A percentile compares a stretch with the other conserved stretches of the same genome.
Evolutionary conservation across 2,888 invertebrate species (phyloP).

Genomic region (Andrena bicolor): DNA sequence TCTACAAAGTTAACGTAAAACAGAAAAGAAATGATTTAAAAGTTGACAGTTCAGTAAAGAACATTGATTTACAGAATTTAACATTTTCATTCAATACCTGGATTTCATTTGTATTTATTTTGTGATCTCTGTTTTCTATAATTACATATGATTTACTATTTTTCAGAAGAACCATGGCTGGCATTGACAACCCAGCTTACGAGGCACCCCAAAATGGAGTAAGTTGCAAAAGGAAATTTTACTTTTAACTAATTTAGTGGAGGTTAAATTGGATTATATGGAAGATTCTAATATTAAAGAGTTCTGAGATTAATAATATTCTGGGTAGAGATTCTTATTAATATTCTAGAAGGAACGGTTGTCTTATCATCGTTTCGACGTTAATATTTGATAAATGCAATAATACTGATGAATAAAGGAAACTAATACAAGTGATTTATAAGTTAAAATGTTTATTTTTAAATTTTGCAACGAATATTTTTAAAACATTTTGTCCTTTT

Average conservation of each 20-base stretch:
- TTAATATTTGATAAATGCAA: not conserved
- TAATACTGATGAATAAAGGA: not conserved
- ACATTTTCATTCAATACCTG: no score
- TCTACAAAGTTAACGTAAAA: no score
- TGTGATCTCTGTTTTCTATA: not conserved
- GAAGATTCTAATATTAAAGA: not conserved
- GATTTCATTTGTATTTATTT: not conserved
- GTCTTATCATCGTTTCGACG: no score
- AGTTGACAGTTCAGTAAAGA: no score
- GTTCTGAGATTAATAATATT: not conserved
- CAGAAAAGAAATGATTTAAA: no score
- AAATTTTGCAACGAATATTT: no score
- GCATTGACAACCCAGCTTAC: conserved; percentile 65
- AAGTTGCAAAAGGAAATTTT: conserved; percentile 19
- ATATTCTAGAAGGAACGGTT: no score
- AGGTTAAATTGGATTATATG: not conserved
- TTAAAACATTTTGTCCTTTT: no score
- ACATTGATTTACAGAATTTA: no score
- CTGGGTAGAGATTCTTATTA: no score
- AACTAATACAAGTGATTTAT: no score
- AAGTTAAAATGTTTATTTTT: no score
- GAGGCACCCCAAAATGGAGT: conserved; percentile 45
- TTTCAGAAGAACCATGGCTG: conserved; percentile 55
- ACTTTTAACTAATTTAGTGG: not conserved
- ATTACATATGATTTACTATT: not conserved